Evolutionary conservation across 2,113 vertebrate species (phyloP).

Genomic region (Notarius lentiginosus): DNA sequence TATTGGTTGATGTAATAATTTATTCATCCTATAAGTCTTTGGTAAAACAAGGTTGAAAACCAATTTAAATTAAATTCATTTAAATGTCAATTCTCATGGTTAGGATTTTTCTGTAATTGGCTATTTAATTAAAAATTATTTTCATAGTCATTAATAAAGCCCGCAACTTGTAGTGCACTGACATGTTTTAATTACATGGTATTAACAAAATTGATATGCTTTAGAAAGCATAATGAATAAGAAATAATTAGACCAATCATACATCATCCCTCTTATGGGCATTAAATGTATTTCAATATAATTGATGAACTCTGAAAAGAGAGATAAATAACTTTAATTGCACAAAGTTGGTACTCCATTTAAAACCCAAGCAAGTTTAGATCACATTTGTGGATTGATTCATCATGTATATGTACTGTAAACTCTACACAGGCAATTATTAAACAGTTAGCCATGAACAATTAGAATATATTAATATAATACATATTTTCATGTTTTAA

Average conservation of each 20-base stretch:
- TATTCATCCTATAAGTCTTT: constrained; percentile 99
- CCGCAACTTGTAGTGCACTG: constrained; percentile 99
- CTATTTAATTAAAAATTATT: constrained; percentile 99
- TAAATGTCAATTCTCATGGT: constrained; percentile 99
- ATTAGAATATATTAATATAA: constrained; percentile 8
- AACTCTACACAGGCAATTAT: constrained; percentile 55
- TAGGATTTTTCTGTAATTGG: constrained; percentile 99
- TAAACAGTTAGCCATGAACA: constrained; percentile 67
- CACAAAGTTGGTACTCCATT: constrained; percentile 69
- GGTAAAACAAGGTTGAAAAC: constrained; percentile 99
- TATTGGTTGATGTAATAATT: constrained; percentile 98
- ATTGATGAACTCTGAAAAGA: constrained; percentile 77
- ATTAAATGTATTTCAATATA: constrained; percentile 82
- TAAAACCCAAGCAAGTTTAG: constrained; percentile 67
- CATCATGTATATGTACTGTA: neutral
- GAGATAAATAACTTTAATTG: constrained; percentile 83
- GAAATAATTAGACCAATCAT: constrained; percentile 99
- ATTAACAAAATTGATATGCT: constrained; percentile 99
- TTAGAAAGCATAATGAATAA: constrained; percentile 99
- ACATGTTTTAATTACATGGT: constrained; percentile 99
- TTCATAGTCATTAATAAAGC: constrained; percentile 99
- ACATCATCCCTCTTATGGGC: constrained; percentile 93
- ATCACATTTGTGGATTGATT: constrained; percentile 67
- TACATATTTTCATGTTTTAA: neutral
- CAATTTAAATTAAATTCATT: constrained; percentile 99